phyloP scores from a whole-genome alignment of 2,113 vertebrate species.

The Actenoides lindsayi region DNA sequence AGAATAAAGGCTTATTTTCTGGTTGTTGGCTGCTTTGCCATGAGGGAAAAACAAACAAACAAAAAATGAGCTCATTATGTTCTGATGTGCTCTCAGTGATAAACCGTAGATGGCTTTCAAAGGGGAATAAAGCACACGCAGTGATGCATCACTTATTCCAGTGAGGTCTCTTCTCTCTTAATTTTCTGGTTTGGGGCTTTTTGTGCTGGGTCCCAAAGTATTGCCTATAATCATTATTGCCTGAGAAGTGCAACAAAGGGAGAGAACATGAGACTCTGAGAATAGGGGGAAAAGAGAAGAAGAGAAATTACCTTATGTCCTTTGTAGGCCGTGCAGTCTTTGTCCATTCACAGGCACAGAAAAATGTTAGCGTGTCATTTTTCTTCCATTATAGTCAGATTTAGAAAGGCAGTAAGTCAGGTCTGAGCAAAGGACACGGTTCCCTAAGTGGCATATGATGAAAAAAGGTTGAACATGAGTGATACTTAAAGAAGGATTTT shows the following conservation, averaged over 20 bases:
- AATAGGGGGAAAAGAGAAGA: neutral
- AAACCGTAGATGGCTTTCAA: neutral
- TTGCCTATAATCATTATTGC: neutral
- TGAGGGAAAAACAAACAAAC: conserved; percentile 1
- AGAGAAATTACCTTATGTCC: too few species aligned
- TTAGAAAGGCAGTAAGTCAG: neutral
- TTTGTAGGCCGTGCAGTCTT: neutral
- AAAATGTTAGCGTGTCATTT: fast-evolving
- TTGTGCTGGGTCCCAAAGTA: neutral
- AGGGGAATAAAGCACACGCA: neutral
- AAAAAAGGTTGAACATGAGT: neutral
- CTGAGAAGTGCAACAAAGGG: neutral
- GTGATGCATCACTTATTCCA: neutral
- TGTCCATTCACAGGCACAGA: neutral
- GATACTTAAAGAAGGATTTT: neutral
- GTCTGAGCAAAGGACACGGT: neutral
- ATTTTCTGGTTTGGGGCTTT: neutral
- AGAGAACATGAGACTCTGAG: neutral
- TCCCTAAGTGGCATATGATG: neutral
- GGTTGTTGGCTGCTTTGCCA: conserved; percentile 14
- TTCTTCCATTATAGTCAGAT: fast-evolving
- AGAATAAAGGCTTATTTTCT: conserved; percentile 1
- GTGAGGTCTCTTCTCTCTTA: neutral
- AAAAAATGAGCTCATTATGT: conserved; percentile 18
- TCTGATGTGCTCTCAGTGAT: neutral